These are phyloP conservation scores for Percopsis omiscomaycus DNA, from an alignment of 2,797 vertebrate genomes.

Conservation along the genomic window DNA sequence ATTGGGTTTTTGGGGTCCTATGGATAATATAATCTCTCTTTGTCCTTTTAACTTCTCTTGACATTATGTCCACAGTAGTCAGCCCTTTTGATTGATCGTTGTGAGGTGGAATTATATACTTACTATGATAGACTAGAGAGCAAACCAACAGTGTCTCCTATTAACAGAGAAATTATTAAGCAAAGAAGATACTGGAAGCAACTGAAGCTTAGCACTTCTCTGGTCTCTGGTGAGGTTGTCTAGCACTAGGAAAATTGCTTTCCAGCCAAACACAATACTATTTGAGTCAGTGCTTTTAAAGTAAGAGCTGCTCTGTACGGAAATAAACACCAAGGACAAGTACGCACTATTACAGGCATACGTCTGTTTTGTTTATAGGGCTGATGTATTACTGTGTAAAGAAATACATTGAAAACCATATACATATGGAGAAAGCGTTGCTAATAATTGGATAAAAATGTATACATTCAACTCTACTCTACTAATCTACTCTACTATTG, in stretches of 20 bases:
- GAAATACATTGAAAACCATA: constrained; percentile 83
- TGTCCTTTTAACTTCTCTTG: background rate
- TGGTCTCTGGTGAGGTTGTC: constrained; percentile 44
- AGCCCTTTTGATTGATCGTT: constrained; percentile 23
- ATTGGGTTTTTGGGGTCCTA: constrained; percentile 24
- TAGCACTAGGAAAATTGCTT: constrained; percentile 34
- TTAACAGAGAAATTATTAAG: constrained; percentile 36
- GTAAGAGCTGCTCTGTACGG: constrained; percentile 1
- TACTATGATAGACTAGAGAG: constrained; percentile 37
- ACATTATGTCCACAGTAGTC: constrained; percentile 1
- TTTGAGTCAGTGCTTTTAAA: constrained; percentile 15
- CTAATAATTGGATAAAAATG: constrained; percentile 88
- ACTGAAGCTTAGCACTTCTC: constrained; percentile 42
- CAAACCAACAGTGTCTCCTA: constrained; percentile 35
- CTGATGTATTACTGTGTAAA: constrained; percentile 23
- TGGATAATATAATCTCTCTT: constrained; percentile 15
- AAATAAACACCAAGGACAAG: constrained; percentile 14
- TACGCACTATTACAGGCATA: constrained; percentile 22
- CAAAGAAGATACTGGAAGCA: constrained; percentile 41
- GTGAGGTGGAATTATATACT: constrained; percentile 27
- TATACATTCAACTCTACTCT: constrained; percentile 89
- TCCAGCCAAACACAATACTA: constrained; percentile 4
- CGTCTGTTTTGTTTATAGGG: constrained; percentile 35
- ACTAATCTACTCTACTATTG: constrained; percentile 70
- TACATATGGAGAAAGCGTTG: constrained; percentile 82